These are phyloP conservation scores for Tetranychus piercei DNA, from an alignment of 2,888 invertebrate genomes.

Conservation along the genomic window DNA sequence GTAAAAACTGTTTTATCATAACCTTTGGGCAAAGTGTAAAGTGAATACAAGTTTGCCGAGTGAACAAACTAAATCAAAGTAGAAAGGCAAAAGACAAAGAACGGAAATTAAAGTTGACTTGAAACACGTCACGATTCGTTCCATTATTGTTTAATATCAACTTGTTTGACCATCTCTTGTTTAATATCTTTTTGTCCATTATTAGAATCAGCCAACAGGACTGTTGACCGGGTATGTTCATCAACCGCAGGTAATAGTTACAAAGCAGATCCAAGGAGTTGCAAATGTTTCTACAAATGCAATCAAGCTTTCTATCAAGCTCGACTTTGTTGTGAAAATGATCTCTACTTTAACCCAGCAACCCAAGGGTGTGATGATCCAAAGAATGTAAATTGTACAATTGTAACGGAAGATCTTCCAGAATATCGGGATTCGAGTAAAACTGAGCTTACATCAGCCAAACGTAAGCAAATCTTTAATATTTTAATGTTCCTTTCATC, in stretches of 20 bases:
- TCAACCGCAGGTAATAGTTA: not conserved
- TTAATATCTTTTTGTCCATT: too few species aligned
- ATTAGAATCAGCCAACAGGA: not conserved
- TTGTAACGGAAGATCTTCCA: not conserved
- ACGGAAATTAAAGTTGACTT: too few species aligned
- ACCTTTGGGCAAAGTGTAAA: not conserved
- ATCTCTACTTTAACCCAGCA: not conserved
- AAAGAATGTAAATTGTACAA: not conserved
- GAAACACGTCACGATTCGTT: not conserved
- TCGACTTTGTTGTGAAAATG: not conserved
- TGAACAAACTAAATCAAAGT: not conserved
- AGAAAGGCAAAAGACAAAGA: too few species aligned
- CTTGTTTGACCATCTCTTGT: too few species aligned
- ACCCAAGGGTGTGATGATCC: not conserved
- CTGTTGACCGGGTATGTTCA: not conserved
- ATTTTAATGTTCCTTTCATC: not conserved
- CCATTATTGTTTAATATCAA: not conserved
- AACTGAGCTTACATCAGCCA: not conserved
- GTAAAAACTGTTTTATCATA: not conserved
- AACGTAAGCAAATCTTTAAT: not conserved
- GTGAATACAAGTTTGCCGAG: not conserved
- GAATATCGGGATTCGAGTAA: not conserved
- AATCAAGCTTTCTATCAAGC: not conserved
- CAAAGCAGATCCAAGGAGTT: not conserved
- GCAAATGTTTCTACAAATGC: not conserved